Base-by-base conservation (phyloP, 1,140 invertebrate genomes). In the Lasioglossum albipes region DNA sequence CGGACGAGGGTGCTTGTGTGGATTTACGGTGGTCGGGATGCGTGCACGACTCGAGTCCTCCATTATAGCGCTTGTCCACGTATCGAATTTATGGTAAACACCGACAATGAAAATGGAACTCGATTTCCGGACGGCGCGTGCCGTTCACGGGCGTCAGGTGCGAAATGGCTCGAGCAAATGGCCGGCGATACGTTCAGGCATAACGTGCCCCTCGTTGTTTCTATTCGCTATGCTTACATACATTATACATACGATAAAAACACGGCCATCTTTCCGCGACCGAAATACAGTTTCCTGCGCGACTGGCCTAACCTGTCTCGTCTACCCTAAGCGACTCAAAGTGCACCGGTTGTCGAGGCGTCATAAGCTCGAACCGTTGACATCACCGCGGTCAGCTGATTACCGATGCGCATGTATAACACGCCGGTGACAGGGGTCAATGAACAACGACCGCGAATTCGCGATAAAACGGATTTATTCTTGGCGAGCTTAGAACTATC, bases 341-440 rank as follows among this genome's bases (percentile, higher is more conserved):
- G 45, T 49, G 9, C 45, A 49, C 10, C 10, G 9, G 45, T 49
- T 12, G 45, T 12, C 42, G 9, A 45, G 9, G 42, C 54, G 12
- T 31, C 5, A 18, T 7, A 6, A 12, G 12, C 52, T 18, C 9
- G 36, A n/a, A 59, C 68, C 61, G 61, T 80, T 36, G 18, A 42
- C 20, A n/a, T 2, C 7, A 41, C 13, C 5, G 1, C 20, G n/a
- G 10, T 54, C 22, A 2, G 12, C 7, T 27, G 7, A 31, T 75
- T 65, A 72, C 13, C 22, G 81, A 85, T 72, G 42, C 73, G 64
- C 54, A 72, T 88, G 79, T 85, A 87, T 85, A 87, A 88, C 85
- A 85, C 65, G 84, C 45, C 69, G 27, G 68, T 80, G 54, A 10
- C 68, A 84, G 9, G 75, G 75, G 81, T 85, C 78, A 84, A 79